Base-by-base conservation (phyloP, 2,797 vertebrate species). In the Intellagama lesueurii region DNA sequence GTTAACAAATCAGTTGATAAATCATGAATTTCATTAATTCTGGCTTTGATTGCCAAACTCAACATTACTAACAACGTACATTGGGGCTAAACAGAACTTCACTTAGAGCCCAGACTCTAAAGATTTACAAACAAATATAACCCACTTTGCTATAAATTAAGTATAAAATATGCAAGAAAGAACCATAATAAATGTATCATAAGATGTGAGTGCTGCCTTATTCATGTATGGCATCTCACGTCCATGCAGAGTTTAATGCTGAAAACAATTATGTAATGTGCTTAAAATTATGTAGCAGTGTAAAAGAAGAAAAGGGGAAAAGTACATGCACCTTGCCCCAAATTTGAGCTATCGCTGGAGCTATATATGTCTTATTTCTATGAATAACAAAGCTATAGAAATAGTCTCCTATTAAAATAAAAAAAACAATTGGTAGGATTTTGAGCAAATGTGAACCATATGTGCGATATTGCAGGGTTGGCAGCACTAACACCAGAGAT, bases 301-400 rank as follows among this genome's bases (percentile, higher is more conserved):
- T n/a, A 88, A 56, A 93, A 86, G 87, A 35, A 26, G 0, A 77
- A 80, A 83, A 32, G 87, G 90, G 82, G 77, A 40, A 92, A 78
- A 47, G 80, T 49, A 49, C 60, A 90, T 84, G 81, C 47, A 94
- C 90, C 90, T 77, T 86, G 88, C 88, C 87, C 84, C 84, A 92
- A 70, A 86, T 35, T 19, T 28, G 44, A 82, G 40, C 56, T 69
- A 52, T 82, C 7, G 47, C 26, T 22, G 26, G 26, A 86, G 26
- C 32, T 86, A 56, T 86, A 81, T 81, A 86, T 56, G 86, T 12
- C 16, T 19, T 64, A 8, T n/a, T 82, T 64, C 56, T 85, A n/a
- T 28, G n/a, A 86, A 30, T 1, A 86, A 75, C 8, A 72, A 60
- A 86, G 28, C 28, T 64, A 75, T 7, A 83, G 7, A n/a, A 40